These are phyloP conservation scores for Oophaga sylvatica DNA, from an alignment of 2,797 vertebrate genomes.

Conservation along the genomic window DNA sequence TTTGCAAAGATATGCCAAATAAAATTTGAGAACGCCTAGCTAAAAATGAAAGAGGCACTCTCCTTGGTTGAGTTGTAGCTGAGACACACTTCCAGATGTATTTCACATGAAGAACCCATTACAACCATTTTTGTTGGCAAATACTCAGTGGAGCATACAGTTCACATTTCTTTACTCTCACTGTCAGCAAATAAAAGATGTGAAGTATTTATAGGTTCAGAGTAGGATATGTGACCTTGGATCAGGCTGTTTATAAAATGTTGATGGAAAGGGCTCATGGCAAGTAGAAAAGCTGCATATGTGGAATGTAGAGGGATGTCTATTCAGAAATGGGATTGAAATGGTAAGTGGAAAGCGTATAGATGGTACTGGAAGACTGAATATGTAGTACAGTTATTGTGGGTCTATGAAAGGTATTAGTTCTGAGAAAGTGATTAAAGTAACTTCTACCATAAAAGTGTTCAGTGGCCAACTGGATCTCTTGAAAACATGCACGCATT, in stretches of 20 bases:
- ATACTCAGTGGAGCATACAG: conserved; percentile 26
- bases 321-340: conserved; percentile 42
- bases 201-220: conserved; percentile 50
- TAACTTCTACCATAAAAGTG: conserved; percentile 65
- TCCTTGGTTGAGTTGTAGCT: conserved; percentile 11
- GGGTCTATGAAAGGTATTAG: background rate
- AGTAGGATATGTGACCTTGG: conserved; percentile 59
- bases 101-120: conserved; percentile 30
- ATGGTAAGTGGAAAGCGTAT: conserved; percentile 57
- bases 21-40: conserved; percentile 18
- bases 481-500: conserved; percentile 68
- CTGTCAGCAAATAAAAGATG: conserved; percentile 59
- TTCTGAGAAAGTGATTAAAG: background rate
- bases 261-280: conserved; percentile 67
- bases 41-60: conserved; percentile 29
- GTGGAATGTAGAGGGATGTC: conserved; percentile 61
- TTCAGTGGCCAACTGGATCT: conserved; percentile 68
- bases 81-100: conserved; percentile 20
- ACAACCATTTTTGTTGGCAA: conserved; percentile 39
- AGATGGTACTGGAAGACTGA: conserved; percentile 28
- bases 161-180: conserved; percentile 50
- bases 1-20: conserved; percentile 39
- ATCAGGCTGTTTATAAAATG: conserved; percentile 65
- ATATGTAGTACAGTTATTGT: background rate
- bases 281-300: conserved; percentile 66